Evolutionary conservation across 2,888 invertebrate species (phyloP), one percentile per base, ranked within the genome.

Genomic region (Amphipyra tragopoginis): DNA sequence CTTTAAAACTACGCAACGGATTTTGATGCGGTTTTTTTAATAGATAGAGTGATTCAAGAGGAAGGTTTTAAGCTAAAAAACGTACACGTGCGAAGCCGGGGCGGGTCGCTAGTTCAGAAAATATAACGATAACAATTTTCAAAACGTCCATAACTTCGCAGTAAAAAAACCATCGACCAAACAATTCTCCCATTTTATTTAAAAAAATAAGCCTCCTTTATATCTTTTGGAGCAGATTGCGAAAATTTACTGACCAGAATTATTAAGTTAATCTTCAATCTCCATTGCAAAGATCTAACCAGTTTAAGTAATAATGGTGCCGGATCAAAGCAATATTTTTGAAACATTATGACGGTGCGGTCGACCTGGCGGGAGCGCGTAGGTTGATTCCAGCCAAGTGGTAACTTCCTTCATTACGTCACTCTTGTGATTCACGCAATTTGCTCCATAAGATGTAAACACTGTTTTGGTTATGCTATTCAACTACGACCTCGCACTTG

Each of bases 391-490:
- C 86, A 81, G 82, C 71, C 88, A 93, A 93, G 89, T 92, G 90
- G 88, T 84, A 79, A 90, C 91, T 94, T 94, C 94, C 94, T 93
- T 81, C 83, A 86, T 93, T 91, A 89, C 94, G 90, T 93, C 94
- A 94, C 85, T 84, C 74, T 83, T 83, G 86, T 92, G 93, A 93
- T 87, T 93, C 92, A 93, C 85, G 79, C 86, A 83, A 82, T 84
- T 78, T 87, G 80, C 81, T 86, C 79, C 79, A 81, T 83, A 85
- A 88, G 82, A 84, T 81, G 82, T 81, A 79, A 77, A 85, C 83
- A 83, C 77, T 75, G 82, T 85, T 89, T 75, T 82, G 83, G 81
- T 81, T 76, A 73, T 63, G 61, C 66, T 69, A 80, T 82, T 86
- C 80, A 85, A 83, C 83, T 85, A 67, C 78, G 86, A 90, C 90